Conservation (phyloP, 2,797 vertebrate genomes). For the Peromyscus melanophrys region DNA sequence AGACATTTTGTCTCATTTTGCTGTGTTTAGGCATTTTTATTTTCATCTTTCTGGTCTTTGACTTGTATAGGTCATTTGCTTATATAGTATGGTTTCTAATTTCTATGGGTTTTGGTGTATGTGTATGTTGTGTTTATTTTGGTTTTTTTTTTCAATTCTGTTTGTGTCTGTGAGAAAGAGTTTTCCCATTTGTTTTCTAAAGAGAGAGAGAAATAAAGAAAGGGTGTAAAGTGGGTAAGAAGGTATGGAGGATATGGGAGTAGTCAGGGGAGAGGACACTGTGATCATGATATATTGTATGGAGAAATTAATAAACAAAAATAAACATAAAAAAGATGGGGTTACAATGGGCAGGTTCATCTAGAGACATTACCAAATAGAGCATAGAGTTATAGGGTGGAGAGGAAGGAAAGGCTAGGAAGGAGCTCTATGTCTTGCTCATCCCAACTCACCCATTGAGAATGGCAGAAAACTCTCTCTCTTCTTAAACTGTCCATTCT, state of each 20-base stretch:
- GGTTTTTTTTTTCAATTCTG: neutral
- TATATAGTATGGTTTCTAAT: neutral
- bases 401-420: neutral
- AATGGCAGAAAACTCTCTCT: conserved; percentile 93
- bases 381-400: neutral
- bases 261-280: neutral
- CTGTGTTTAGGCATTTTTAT: neutral
- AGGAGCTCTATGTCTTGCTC: neutral
- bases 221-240: neutral
- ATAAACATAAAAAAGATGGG: neutral
- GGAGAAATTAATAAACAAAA: neutral
- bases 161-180: neutral
- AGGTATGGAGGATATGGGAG: neutral
- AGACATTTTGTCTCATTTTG: neutral
- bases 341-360: neutral
- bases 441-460: conserved; percentile 91
- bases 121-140: neutral
- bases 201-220: neutral
- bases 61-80: neutral
- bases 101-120: neutral
- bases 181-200: neutral
- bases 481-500: conserved; percentile 92
- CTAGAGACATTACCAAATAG: neutral
- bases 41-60: neutral
- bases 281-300: neutral